A percentile compares a stretch with the other conserved stretches of the same genome.
phyloP scores from a whole-genome alignment of 2,888 invertebrate species.

The Platycheirus albimanus region DNA sequence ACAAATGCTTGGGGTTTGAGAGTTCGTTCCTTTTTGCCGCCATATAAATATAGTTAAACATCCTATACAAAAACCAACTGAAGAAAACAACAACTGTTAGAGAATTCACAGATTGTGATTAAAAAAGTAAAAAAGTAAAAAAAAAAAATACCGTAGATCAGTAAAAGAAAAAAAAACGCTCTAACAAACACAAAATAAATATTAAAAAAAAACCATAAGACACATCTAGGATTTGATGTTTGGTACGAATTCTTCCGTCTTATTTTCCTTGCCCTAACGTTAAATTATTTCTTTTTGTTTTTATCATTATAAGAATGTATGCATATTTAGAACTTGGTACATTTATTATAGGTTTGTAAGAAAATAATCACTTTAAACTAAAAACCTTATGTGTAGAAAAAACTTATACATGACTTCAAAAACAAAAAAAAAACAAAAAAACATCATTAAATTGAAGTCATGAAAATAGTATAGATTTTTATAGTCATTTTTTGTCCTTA shows the following conservation, averaged over 20 bases:
- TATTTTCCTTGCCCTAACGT: conserved; percentile 39
- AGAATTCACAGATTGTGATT: conserved; percentile 35
- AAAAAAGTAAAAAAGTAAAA: conserved; percentile 29
- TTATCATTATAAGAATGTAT: conserved; percentile 20
- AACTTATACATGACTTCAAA: conserved; percentile 36
- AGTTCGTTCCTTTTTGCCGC: conserved; percentile 76
- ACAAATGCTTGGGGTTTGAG: conserved; percentile 65
- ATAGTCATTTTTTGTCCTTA: conserved; percentile 60
- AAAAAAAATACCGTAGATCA: background rate
- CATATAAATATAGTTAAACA: conserved; percentile 73
- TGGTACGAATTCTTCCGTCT: conserved; percentile 51
- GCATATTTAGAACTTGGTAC: background rate
- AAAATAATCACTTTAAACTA: conserved; percentile 10
- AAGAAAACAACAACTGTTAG: conserved; percentile 40
- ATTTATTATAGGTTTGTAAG: conserved; percentile 32
- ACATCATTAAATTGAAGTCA: conserved; percentile 46
- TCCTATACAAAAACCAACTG: conserved; percentile 47
- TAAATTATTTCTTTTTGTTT: conserved; percentile 44
- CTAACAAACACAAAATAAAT: conserved; percentile 10
- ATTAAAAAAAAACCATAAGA: conserved; percentile 11
- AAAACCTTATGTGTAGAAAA: conserved; percentile 34
- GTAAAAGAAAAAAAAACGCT: background rate
- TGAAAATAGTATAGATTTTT: conserved; percentile 38
- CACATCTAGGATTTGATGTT: conserved; percentile 65
- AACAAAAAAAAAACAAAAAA: conserved; percentile 1